Evolutionary conservation across 2,888 invertebrate species (phyloP).

Genomic region (Aphidius colemani): DNA sequence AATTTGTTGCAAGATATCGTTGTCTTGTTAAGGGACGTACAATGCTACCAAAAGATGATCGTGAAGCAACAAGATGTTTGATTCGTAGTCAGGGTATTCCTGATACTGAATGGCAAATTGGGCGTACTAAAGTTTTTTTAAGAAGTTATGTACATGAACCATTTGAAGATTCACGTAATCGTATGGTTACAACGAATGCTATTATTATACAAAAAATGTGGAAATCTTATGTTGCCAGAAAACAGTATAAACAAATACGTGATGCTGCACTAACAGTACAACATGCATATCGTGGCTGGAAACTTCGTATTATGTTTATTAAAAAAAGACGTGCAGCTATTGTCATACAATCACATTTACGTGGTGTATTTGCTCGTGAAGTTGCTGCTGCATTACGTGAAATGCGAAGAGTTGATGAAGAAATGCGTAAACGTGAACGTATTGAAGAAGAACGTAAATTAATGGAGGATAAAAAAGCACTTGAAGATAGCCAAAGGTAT

Average conservation of each 20-base stretch:
- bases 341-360: constrained; percentile 82
- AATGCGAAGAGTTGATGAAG: constrained; percentile 84
- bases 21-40: constrained; percentile 65
- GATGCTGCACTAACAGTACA: constrained; percentile 77
- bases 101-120: constrained; percentile 84
- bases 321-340: constrained; percentile 81
- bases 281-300: constrained; percentile 85
- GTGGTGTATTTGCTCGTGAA: constrained; percentile 90
- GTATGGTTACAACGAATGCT: constrained; percentile 72
- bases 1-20: constrained; percentile 77
- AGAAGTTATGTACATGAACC: constrained; percentile 82
- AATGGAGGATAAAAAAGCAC: constrained; percentile 63
- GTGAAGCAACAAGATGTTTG: constrained; percentile 61
- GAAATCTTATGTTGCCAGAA: constrained; percentile 69
- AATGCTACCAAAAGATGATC: constrained; percentile 52
- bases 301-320: constrained; percentile 79
- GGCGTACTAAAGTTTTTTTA: constrained; percentile 84
- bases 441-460: constrained; percentile 73
- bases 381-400: constrained; percentile 84
- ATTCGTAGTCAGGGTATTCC: constrained; percentile 72
- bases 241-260: constrained; percentile 70
- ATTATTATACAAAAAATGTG: constrained; percentile 76
- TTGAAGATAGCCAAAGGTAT: constrained; percentile 71
- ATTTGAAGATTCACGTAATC: constrained; percentile 78
- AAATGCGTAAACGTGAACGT: constrained; percentile 79